phyloP scores from a whole-genome alignment of 2,113 vertebrate genomes.

The Microtus ochrogaster region DNA sequence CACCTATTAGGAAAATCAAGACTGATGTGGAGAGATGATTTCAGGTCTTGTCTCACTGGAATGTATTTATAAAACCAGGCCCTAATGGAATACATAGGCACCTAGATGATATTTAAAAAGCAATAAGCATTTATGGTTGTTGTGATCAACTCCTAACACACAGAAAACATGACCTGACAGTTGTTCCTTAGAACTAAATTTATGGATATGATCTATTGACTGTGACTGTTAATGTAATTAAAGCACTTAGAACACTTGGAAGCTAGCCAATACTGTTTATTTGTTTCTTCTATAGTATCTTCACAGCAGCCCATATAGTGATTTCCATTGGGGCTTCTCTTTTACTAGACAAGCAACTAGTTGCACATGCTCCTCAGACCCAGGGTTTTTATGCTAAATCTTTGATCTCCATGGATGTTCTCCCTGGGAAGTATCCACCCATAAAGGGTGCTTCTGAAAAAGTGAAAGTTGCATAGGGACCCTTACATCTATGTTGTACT shows the following conservation, averaged over 20 bases:
- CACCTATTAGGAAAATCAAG: neutral
- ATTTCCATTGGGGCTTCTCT: neutral
- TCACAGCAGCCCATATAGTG: neutral
- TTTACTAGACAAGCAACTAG: neutral
- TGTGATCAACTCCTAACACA: neutral
- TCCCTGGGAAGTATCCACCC: neutral
- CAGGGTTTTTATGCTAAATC: neutral
- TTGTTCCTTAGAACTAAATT: slow-evolving; percentile 34
- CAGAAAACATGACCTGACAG: neutral
- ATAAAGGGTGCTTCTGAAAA: neutral
- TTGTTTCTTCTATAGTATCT: slow-evolving; percentile 22
- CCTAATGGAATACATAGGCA: neutral
- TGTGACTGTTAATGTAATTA: slow-evolving; percentile 53
- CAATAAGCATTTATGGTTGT: neutral
- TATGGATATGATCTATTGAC: slow-evolving; percentile 52
- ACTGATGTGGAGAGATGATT: neutral
- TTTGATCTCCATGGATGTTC: neutral
- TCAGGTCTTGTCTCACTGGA: neutral
- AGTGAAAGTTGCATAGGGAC: neutral
- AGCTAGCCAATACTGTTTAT: neutral
- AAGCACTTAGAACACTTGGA: slow-evolving; percentile 35
- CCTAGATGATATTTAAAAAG: slow-evolving; percentile 16
- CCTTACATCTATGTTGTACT: neutral
- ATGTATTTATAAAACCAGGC: neutral
- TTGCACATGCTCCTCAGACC: neutral